Evolutionary conservation across 2,797 vertebrate genomes (phyloP).

Genomic region (Buceros bicornis): DNA sequence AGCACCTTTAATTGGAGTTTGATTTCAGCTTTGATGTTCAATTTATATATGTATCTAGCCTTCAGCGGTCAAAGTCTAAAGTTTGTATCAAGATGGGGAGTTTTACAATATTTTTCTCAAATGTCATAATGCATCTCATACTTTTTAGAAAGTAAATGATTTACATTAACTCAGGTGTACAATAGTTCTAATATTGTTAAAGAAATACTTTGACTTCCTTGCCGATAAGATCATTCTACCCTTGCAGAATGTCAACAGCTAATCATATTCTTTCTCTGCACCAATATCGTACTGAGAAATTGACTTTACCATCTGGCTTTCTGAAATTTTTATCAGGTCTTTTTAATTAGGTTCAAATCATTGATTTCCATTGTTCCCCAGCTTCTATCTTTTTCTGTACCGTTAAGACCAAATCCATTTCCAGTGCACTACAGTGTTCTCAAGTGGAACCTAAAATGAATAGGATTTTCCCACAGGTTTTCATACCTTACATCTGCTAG

Average conservation of each 20-base stretch:
- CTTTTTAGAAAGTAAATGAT: slow-evolving; percentile 5
- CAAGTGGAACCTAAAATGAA: slow-evolving; percentile 74
- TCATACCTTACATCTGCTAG: slow-evolving; percentile 88
- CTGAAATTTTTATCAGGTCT: slow-evolving; percentile 76
- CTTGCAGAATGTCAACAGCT: slow-evolving; percentile 76
- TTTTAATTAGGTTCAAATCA: slow-evolving; percentile 81
- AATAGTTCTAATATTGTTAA: slow-evolving; percentile 33
- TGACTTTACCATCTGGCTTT: slow-evolving; percentile 79
- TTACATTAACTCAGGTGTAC: slow-evolving; percentile 5
- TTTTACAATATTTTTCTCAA: not conserved
- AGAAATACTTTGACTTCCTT: slow-evolving; percentile 46
- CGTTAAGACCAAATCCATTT: slow-evolving; percentile 69
- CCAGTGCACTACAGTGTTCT: slow-evolving; percentile 49
- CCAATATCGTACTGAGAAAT: slow-evolving; percentile 71
- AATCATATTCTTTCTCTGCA: slow-evolving; percentile 63
- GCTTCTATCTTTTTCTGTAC: slow-evolving; percentile 58
- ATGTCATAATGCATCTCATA: not conserved
- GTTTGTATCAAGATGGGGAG: not conserved
- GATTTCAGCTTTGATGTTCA: not conserved
- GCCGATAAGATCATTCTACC: slow-evolving; percentile 68
- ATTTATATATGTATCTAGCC: not conserved
- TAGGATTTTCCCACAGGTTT: slow-evolving; percentile 83
- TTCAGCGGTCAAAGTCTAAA: not conserved
- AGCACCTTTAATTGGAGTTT: not conserved
- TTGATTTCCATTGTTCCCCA: slow-evolving; percentile 76